Evolutionary conservation across 1,140 invertebrate genomes (phyloP).

Genomic region (Lucilia cuprina): DNA sequence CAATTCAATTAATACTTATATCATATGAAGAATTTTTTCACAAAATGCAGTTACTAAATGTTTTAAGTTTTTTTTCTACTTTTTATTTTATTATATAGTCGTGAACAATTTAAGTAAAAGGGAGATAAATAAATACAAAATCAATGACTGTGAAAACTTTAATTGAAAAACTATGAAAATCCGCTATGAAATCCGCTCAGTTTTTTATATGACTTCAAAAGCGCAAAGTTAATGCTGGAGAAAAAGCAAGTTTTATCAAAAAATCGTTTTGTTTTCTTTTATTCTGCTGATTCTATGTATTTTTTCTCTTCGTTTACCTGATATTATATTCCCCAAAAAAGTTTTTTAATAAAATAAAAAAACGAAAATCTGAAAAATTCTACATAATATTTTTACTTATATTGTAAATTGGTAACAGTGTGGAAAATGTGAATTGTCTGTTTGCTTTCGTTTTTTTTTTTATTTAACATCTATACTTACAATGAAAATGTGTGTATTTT

Average conservation of each 20-base stretch:
- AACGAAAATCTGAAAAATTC: background rate
- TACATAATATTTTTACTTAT: background rate
- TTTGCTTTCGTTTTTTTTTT: background rate
- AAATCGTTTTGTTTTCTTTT: too few species aligned
- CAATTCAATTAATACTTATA: background rate
- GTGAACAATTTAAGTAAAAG: background rate
- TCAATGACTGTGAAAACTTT: conserved; percentile 29
- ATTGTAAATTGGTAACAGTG: background rate
- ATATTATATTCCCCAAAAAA: conserved; percentile 9
- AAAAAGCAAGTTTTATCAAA: background rate
- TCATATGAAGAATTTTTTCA: background rate
- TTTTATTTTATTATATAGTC: background rate
- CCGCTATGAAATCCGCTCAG: background rate
- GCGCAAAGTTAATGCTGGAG: background rate
- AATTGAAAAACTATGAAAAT: conserved; percentile 29
- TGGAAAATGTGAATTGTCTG: conserved; percentile 20
- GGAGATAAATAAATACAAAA: background rate
- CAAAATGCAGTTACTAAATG: background rate
- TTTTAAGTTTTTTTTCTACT: background rate
- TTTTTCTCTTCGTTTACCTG: background rate
- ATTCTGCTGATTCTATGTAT: background rate
- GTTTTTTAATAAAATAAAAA: conserved; percentile 23
- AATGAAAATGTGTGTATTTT: background rate
- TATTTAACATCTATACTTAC: background rate
- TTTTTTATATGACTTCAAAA: conserved; percentile 15